These are phyloP conservation scores for Tortrix viridana DNA, from an alignment of 2,888 invertebrate genomes.

Conservation along the genomic window DNA sequence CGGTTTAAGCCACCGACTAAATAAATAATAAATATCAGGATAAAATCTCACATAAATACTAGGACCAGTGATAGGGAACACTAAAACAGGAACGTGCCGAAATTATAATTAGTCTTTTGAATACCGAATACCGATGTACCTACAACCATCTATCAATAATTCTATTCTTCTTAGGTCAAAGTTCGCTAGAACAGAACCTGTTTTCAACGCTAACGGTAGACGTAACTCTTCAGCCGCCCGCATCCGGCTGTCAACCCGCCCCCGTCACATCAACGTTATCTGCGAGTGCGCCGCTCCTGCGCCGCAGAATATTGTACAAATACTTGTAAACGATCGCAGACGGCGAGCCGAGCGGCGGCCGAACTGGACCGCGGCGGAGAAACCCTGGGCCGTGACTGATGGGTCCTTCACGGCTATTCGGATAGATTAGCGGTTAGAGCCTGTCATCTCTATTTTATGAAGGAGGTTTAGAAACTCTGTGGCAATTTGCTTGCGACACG, in stretches of 20 bases:
- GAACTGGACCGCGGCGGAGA: conserved; percentile 23
- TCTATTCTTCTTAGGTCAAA: no score
- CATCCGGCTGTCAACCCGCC: neutral
- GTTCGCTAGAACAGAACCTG: no score
- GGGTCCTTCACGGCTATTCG: conserved; percentile 17
- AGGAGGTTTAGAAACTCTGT: conserved; percentile 12
- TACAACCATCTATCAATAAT: no score
- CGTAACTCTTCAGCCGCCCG: neutral
- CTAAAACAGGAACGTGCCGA: no score
- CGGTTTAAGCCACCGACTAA: no score
- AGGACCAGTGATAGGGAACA: no score
- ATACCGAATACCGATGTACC: no score
- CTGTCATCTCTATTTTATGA: conserved; percentile 22
- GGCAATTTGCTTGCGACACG: conserved; percentile 1
- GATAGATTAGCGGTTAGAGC: conserved; percentile 20
- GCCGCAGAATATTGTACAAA: conserved; percentile 25
- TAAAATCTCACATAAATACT: no score
- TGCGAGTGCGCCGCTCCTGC: neutral
- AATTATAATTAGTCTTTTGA: no score
- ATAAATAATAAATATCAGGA: no score
- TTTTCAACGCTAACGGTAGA: no score
- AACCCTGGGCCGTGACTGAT: conserved; percentile 7
- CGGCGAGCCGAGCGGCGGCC: conserved; percentile 2
- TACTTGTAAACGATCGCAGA: conserved; percentile 21
- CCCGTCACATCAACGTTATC: neutral